These are phyloP conservation scores for Nymphalis io DNA, from an alignment of 1,140 invertebrate species.

Conservation along the genomic window DNA sequence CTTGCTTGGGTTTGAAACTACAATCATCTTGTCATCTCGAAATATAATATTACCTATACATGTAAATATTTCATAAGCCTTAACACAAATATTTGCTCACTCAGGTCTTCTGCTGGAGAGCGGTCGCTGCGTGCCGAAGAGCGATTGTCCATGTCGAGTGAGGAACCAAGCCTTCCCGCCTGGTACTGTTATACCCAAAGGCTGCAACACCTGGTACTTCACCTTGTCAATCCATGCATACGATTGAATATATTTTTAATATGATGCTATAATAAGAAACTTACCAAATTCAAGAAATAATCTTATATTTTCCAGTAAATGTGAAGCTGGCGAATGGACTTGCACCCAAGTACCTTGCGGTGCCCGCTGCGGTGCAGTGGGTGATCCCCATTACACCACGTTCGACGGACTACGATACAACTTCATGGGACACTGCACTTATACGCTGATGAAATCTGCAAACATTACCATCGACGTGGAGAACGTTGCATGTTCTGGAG, in stretches of 20 bases:
- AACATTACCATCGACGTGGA: slow-evolving; percentile 89
- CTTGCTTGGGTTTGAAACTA: no score
- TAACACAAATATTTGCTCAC: neutral
- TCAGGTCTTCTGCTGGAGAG: slow-evolving; percentile 84
- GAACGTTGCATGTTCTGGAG: slow-evolving; percentile 90
- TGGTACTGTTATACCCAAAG: slow-evolving; percentile 86
- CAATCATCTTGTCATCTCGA: no score
- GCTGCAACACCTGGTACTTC: slow-evolving; percentile 94
- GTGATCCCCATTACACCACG: slow-evolving; percentile 94
- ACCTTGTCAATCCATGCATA: slow-evolving; percentile 83
- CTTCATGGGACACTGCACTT: slow-evolving; percentile 94
- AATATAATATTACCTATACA: no score
- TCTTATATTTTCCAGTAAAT: slow-evolving; percentile 79
- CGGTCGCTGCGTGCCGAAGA: slow-evolving; percentile 85
- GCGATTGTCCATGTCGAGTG: slow-evolving; percentile 90
- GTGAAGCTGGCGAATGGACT: slow-evolving; percentile 87
- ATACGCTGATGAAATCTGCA: slow-evolving; percentile 87
- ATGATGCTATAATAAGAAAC: neutral
- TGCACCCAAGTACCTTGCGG: slow-evolving; percentile 89
- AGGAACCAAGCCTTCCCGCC: slow-evolving; percentile 88
- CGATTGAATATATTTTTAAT: no score
- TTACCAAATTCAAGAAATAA: neutral
- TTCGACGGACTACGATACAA: slow-evolving; percentile 93
- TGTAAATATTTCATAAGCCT: no score
- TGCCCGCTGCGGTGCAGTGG: slow-evolving; percentile 88